phyloP scores from a whole-genome alignment of 2,113 vertebrate species.

The Pluvialis apricaria region DNA sequence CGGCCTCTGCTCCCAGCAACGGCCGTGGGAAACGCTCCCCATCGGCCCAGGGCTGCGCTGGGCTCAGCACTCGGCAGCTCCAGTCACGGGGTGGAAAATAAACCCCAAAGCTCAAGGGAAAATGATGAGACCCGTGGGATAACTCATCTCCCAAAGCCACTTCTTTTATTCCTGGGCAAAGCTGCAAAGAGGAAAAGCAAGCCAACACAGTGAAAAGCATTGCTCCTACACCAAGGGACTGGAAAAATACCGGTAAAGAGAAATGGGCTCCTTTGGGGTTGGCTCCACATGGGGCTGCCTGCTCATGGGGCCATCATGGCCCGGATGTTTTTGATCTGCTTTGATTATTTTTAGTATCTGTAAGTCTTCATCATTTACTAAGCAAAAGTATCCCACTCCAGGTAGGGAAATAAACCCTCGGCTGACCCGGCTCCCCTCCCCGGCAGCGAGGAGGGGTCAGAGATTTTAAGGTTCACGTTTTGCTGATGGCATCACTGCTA shows the following conservation, averaged over 20 bases:
- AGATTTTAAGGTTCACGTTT: not conserved
- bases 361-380: not conserved
- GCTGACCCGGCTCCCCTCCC: not conserved
- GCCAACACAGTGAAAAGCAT: not conserved
- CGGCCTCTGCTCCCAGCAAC: not conserved
- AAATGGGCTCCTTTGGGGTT: not conserved
- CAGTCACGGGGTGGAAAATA: rapidly evolving
- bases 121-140: not conserved
- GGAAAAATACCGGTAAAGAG: not conserved
- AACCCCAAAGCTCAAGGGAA: not conserved
- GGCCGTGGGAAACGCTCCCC: not conserved
- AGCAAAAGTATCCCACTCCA: not conserved
- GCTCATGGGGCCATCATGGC: rapidly evolving
- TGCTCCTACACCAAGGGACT: rapidly evolving
- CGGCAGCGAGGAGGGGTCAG: not conserved
- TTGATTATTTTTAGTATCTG: not conserved
- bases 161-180: not conserved
- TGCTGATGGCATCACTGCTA: rapidly evolving
- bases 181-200: not conserved
- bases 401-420: not conserved
- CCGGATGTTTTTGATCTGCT: rapidly evolving
- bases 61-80: not conserved
- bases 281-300: not conserved
- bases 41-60: not conserved
- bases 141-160: not conserved